Base-by-base conservation (phyloP, 2,797 vertebrate species). In the Urocyon cinereoargenteus region DNA sequence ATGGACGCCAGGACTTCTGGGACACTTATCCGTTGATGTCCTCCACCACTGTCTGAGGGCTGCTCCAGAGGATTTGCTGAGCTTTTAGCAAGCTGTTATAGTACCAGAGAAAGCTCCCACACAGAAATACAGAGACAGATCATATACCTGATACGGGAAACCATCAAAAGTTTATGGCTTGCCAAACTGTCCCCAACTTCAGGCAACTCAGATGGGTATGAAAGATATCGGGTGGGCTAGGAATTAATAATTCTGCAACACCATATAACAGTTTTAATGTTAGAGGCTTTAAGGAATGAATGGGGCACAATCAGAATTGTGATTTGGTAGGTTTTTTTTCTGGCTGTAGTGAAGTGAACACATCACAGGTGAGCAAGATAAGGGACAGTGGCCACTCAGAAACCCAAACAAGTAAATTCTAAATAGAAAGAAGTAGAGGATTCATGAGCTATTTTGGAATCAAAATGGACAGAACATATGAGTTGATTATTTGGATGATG, bases 231-330 rank as follows among this genome's bases (percentile, higher is more conserved):
- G 19, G 13, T 66, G 11, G 49, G 21, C 9, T 24, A 11, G 53
- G 0, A 18, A 34, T 78, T 72, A 72, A 78, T 59, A 72, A 88
- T 45, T 12, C 26, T 79, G 31, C 24, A 7, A 12, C 7, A 55
- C 9, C 31, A 15, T 15, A 0, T 59, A 40, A 86, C n/a, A 66
- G 34, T 73, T 94, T 78, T 53, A 68, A 70, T 26, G 11, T 51
- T 86, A 77, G 57, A 85, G 5, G 7, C 57, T 91, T 96, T 91
- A 55, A 64, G n/a, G 28, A 85, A 53, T 19, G 22, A 83, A 94
- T 40, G 19, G 24, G 26, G 59, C 2, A 88, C 19, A 13, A 51
- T 15, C 13, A 34, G n/a, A 68, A 45, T 9, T 18, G 24, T 51
- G 18, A 72, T 57, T 78, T 83, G 62, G 19, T 10, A 81, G 72